Evolutionary conservation across 1,140 invertebrate genomes (phyloP).

Genomic region (Drosophila littoralis): DNA sequence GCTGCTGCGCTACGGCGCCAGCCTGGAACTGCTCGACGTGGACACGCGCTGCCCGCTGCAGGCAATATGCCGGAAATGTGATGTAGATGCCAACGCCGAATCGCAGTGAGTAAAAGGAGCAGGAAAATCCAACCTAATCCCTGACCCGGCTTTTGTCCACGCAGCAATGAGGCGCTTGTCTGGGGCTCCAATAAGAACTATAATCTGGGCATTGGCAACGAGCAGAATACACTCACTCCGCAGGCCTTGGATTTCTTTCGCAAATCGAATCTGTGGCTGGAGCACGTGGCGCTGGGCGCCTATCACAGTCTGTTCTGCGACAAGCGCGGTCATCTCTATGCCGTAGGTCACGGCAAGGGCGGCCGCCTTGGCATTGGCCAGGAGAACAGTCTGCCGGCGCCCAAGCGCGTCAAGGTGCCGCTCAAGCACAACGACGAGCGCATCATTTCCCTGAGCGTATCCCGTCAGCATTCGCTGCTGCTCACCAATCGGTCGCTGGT

Average conservation of each 20-base stretch:
- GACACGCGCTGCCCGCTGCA: slow-evolving; percentile 72
- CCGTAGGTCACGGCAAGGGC: slow-evolving; percentile 90
- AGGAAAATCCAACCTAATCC: background rate
- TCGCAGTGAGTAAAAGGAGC: slow-evolving; percentile 54
- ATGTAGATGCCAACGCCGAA: slow-evolving; percentile 25
- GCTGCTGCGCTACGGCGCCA: slow-evolving; percentile 86
- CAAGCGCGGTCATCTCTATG: slow-evolving; percentile 86
- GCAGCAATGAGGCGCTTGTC: slow-evolving; percentile 86
- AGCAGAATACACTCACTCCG: slow-evolving; percentile 60
- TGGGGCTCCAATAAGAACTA: slow-evolving; percentile 91
- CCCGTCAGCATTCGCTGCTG: slow-evolving; percentile 88
- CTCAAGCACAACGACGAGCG: slow-evolving; percentile 84
- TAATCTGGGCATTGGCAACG: slow-evolving; percentile 86
- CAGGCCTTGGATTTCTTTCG: slow-evolving; percentile 81
- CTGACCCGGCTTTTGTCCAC: background rate
- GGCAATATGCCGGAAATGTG: slow-evolving; percentile 66
- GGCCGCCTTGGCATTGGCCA: slow-evolving; percentile 87
- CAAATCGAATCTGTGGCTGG: slow-evolving; percentile 72
- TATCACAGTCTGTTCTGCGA: slow-evolving; percentile 89
- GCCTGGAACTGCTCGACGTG: slow-evolving; percentile 70
- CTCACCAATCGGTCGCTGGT: slow-evolving; percentile 86
- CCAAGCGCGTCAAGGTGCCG: slow-evolving; percentile 85
- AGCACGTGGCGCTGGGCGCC: slow-evolving; percentile 86
- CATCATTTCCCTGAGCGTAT: slow-evolving; percentile 83
- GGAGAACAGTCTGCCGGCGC: slow-evolving; percentile 86